These are phyloP conservation scores for Stichopus chloronotus DNA, from an alignment of 35 echinoderm and acorn worm genomes.

Conservation along the genomic window DNA sequence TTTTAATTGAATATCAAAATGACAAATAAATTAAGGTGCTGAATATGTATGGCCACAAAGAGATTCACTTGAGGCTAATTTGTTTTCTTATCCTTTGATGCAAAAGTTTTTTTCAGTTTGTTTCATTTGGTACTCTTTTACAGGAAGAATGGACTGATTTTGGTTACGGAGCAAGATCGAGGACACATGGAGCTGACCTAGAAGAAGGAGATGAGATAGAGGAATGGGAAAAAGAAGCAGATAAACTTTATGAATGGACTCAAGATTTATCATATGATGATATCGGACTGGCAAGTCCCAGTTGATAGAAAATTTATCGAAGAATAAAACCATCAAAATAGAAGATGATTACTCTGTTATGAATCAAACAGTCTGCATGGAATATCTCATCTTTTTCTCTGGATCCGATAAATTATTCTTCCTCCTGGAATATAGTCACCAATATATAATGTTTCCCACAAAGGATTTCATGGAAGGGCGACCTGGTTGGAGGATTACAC, in stretches of 20 bases:
- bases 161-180: constrained; percentile 4
- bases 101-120: background rate
- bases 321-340: background rate
- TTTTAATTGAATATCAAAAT: no score
- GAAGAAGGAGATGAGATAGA: constrained; percentile 42
- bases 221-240: constrained; percentile 87
- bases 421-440: no score
- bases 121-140: background rate
- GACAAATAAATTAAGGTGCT: no score
- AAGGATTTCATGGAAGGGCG: no score
- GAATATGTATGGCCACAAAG: no score
- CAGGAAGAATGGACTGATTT: constrained; percentile 34
- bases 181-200: background rate
- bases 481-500: no score
- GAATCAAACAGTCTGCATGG: no score
- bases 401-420: no score
- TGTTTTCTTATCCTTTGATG: background rate
- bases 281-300: constrained; percentile 77
- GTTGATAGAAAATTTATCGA: constrained; percentile 47
- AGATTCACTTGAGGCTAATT: background rate
- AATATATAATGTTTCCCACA: no score
- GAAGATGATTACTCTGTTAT: background rate
- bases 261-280: constrained; percentile 87
- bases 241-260: constrained; percentile 91
- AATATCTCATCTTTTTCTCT: no score